Base-by-base conservation (phyloP, 1,140 invertebrate species). In the Nebria ingens region DNA sequence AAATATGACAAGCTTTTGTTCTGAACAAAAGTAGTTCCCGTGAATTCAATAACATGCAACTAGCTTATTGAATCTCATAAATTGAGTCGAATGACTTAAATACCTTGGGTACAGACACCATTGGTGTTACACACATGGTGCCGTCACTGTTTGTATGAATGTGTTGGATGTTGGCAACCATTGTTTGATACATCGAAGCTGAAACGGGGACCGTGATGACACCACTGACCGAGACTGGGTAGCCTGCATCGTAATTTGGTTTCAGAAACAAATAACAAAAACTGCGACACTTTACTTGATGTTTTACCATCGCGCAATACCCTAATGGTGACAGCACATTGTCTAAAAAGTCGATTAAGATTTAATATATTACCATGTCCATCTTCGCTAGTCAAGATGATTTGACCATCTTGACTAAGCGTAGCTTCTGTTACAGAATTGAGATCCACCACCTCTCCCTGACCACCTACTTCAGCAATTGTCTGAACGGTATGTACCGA, bases 121-220 rank as follows among this genome's bases (percentile, higher is more conserved):
- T 79, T 53, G 87, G 87, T 55, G 86, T 83, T 19, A 90, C 80
- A 68, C 89, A 89, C 64, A 91, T 84, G 20, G 85, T 86, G 54
- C 84, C 84, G 62, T 87, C 83, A 64, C 81, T 83, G 63, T 79
- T 80, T n/a, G 79, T 74, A 65, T 86, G 84, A 52, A 89, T 76
- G 64, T 84, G 80, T 71, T 91, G 87, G 66, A 95, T 91, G 69
- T 91, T 93, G 20, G 91, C 89, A 64, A 95, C 90, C 76, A 97
- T 92, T 38, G 91, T 91, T 73, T 97, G 93, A 75, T 97, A 97
- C 87, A 97, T 93, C 55, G 89, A 91, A 29, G 90, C 88, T 20
- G 91, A 90, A 52, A 97, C 91, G 50, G 94, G 93, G 57, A 97
- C 89, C 34, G 92, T 94, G 63, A 97, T 93, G 71, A 97, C 93